Evolutionary conservation across 2,888 invertebrate genomes (phyloP).

Genomic region (Acrocyrtus sp.): DNA sequence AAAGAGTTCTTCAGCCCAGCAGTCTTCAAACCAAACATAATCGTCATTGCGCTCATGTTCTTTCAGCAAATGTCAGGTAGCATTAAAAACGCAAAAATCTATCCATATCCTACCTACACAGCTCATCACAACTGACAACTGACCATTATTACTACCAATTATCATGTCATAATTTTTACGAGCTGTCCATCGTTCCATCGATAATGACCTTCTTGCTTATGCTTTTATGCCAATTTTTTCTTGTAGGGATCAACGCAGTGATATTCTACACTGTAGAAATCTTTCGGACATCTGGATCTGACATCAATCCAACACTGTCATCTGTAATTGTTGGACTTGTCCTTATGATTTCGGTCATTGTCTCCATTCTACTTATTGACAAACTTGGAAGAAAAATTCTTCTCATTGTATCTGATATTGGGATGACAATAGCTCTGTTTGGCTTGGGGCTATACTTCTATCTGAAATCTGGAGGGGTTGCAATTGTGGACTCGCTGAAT

Average conservation of each 20-base stretch:
- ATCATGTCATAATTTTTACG: too few relatives aligned
- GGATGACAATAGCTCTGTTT: conserved; percentile 78
- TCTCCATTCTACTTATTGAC: conserved; percentile 76
- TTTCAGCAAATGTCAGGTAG: conserved; percentile 54
- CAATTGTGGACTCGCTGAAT: neutral
- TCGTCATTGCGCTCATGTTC: conserved; percentile 39
- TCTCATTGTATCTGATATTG: conserved; percentile 78
- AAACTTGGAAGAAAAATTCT: conserved; percentile 82
- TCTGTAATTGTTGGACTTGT: conserved; percentile 50
- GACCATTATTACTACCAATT: too few relatives aligned
- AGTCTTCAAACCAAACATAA: conserved; percentile 42
- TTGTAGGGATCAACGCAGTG: conserved; percentile 50
- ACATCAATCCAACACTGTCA: conserved; percentile 44
- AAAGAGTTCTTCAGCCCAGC: conserved; percentile 47
- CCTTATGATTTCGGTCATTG: conserved; percentile 40
- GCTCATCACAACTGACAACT: too few relatives aligned
- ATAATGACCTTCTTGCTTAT: too few relatives aligned
- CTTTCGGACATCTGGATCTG: conserved; percentile 45
- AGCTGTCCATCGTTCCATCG: too few relatives aligned
- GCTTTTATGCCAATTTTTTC: neutral
- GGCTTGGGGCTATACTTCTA: conserved; percentile 80
- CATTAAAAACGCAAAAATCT: too few relatives aligned
- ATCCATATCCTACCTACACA: neutral
- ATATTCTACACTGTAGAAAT: conserved; percentile 51
- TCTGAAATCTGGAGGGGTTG: conserved; percentile 62